Base-by-base conservation (phyloP, 30 jellyfish, hydroid and myxozoan genomes). In the Haliclystus octoradiatus region DNA sequence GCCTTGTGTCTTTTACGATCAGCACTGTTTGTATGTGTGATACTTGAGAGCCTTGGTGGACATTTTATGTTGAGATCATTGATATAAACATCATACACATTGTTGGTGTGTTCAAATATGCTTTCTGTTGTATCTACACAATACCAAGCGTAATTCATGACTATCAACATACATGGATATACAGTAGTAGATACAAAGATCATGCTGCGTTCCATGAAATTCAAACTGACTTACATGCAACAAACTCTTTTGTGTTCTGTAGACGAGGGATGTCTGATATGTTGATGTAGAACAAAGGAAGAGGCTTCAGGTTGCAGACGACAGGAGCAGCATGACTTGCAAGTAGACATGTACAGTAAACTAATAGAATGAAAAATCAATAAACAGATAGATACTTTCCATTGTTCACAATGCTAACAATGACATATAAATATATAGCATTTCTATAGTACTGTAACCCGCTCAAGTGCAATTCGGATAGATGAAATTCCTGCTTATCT, bases 61-160 rank as follows among this genome's bases (percentile, higher is more conserved):
- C 94, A 62, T 7, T 25, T 62, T 26, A 89, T 13, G 33, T 76
- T 89, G 68, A 81, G 98, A 34, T 70, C 69, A 64, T 89, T 85
- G 24, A 89, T 81, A 35, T 53, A 89, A 1, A 90, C 88, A 61
- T 89, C 98, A 33, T 89, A 89, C 26, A 66, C 81, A 0, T 81
- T 93, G 14, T n/a, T 24, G 34, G 81, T 89, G 26, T 66, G 31
- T 31, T 74, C 88, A 49, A 89, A 89, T 1, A 89, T 89, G 27
- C 71, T 89, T 51, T 89, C 98, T 19, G 98, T 89, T 28, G 98
- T 89, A 67, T 94, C 98, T 89, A 52, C 31, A 67, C 65, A 47
- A 0, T 34, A 68, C 32, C 3, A 1, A 15, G n/a, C n/a, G n/a
- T n/a, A n/a, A n/a, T n/a, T n/a, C n/a, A n/a, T n/a, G n/a, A n/a